Percentiles rank a stretch among this genome's conserved stretches.
Conservation (phyloP, 2,888 invertebrate species). For the Erebia ligea region DNA sequence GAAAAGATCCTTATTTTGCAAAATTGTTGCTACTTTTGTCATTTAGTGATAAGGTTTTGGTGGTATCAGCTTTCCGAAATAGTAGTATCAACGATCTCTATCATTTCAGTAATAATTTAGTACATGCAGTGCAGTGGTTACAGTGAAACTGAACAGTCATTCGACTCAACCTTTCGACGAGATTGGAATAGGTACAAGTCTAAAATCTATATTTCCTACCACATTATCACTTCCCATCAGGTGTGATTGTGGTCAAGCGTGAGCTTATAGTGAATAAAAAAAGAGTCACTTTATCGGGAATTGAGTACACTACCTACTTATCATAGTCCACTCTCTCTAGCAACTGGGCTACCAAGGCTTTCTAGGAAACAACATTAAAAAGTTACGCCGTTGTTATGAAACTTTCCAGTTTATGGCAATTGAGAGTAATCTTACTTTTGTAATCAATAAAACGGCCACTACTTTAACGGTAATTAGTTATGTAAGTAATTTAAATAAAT, state of each 20-base stretch:
- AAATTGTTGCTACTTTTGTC: too few species aligned
- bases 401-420: constrained; percentile 19
- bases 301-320: neutral
- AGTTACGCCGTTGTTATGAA: constrained; percentile 15
- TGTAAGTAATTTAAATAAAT: neutral
- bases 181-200: too few species aligned
- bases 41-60: too few species aligned
- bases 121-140: too few species aligned
- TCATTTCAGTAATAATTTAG: neutral
- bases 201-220: neutral
- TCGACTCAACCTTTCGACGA: neutral
- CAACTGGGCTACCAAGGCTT: constrained; percentile 9
- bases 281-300: neutral
- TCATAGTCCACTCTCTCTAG: constrained; percentile 5
- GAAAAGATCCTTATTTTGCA: too few species aligned
- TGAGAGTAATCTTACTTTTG: constrained; percentile 12
- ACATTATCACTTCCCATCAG: too few species aligned
- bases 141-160: neutral
- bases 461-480: constrained; percentile 9
- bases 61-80: too few species aligned
- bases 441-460: constrained; percentile 13
- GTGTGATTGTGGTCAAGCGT: too few species aligned
- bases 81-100: neutral
- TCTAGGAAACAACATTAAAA: constrained; percentile 13
- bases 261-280: neutral